Evolutionary conservation across 2,113 vertebrate genomes (phyloP).

Genomic region (Centropus bengalensis): DNA sequence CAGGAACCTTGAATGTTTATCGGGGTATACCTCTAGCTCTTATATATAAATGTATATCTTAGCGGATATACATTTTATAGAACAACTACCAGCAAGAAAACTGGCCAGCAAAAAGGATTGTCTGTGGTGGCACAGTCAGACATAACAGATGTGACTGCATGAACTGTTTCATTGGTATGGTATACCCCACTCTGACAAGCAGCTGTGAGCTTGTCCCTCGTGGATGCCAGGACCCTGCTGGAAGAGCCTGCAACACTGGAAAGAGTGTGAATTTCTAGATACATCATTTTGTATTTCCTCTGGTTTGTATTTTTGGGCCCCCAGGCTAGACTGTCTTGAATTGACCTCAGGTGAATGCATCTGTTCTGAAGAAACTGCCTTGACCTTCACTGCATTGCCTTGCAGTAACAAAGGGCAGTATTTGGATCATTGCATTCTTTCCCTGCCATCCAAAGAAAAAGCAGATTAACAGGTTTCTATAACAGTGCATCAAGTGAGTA

Average conservation of each 20-base stretch:
- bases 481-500: not conserved
- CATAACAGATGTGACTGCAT: not conserved
- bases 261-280: not conserved
- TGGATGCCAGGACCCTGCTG: not conserved
- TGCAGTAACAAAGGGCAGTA: not conserved
- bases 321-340: not conserved
- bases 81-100: not conserved
- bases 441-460: not conserved
- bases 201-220: not conserved
- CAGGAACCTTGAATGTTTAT: not conserved
- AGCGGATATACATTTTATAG: not conserved
- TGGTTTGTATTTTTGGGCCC: not conserved
- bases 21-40: not conserved
- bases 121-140: not conserved
- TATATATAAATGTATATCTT: too few relatives aligned
- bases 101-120: not conserved
- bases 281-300: not conserved
- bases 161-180: not conserved
- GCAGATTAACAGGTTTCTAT: not conserved
- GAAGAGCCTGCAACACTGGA: not conserved
- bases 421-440: not conserved
- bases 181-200: not conserved
- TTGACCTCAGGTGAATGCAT: not conserved
- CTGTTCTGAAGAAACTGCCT: conserved; percentile 22
- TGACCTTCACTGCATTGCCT: not conserved